Base-by-base conservation (phyloP, 2,113 vertebrate species). In the Galbula dea region DNA sequence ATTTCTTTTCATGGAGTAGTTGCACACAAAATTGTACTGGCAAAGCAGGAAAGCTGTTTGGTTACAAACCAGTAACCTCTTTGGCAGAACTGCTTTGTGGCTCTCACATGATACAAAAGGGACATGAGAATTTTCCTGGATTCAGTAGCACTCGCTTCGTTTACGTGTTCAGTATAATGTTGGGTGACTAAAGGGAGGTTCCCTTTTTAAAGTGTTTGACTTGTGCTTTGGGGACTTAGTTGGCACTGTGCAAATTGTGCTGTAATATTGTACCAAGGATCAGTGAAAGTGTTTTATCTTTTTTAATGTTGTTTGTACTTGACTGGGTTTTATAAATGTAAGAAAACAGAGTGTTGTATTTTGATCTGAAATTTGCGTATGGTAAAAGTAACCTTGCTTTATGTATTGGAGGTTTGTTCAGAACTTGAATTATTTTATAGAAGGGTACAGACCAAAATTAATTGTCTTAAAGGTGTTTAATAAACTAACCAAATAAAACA, bases 351-450 rank as follows among this genome's bases (percentile, higher is more conserved):
- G 96, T 97, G 97, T 95, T 97, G 98, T 98, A 98, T 98, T 98
- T 98, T 98, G 98, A 98, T 71, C 98, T 96, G 97, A 97, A 97
- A 97, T 97, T 97, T 98, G 97, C 96, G 97, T 98, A 97, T 94
- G 97, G 98, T 97, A 95, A 96, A 92, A 97, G 97, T 97, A 96
- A 97, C 95, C 97, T 97, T 97, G 97, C 97, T 98, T 98, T 97
- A 93, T 96, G 97, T 98, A 97, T 96, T 65, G 96, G 96, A 98
- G 97, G 97, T 97, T 97, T 97, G 95, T 97, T 97, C 97, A 97
- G 97, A 98, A 98, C 96, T 98, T 98, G 97, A 98, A 98, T 97
- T 95, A 97, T 98, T 98, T 98, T 98, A 95, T 98, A 98, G 98
- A 97, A 97, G 88, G 97, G 96, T 97, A 91, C 97, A 67, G 95